Evolutionary conservation across 2,113 vertebrate genomes (phyloP).

Genomic region (Halichoerus grypus): DNA sequence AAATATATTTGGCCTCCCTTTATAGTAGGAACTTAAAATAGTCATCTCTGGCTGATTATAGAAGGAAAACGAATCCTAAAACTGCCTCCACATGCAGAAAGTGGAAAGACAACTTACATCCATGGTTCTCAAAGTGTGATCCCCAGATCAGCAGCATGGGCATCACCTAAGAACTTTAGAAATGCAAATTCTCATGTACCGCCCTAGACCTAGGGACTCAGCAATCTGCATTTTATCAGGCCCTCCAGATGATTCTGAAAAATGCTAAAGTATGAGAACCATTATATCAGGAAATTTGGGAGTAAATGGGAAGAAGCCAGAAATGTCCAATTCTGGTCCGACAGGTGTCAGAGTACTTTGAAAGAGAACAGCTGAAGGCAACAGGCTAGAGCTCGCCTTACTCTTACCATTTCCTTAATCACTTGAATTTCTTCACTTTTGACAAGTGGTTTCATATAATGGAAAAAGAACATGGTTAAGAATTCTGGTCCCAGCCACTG

Average conservation of each 20-base stretch:
- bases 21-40: slow-evolving; percentile 7
- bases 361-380: background rate
- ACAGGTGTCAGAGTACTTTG: background rate
- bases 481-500: slow-evolving; percentile 97
- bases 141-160: background rate
- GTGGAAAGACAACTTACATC: background rate
- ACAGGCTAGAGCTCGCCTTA: background rate
- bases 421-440: slow-evolving; percentile 93
- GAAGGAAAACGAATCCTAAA: background rate
- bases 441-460: slow-evolving; percentile 90
- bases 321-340: background rate
- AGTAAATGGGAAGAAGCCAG: background rate
- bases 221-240: background rate
- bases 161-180: background rate
- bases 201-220: background rate
- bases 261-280: background rate
- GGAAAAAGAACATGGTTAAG: slow-evolving; percentile 97
- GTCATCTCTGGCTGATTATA: background rate
- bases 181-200: background rate
- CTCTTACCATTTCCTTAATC: slow-evolving; percentile 93
- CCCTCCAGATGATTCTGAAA: background rate
- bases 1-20: background rate
- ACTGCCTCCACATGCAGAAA: background rate
- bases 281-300: background rate
- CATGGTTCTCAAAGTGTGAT: background rate